Conservation (phyloP, 2,888 invertebrate genomes). For the Stenurella melanura region DNA sequence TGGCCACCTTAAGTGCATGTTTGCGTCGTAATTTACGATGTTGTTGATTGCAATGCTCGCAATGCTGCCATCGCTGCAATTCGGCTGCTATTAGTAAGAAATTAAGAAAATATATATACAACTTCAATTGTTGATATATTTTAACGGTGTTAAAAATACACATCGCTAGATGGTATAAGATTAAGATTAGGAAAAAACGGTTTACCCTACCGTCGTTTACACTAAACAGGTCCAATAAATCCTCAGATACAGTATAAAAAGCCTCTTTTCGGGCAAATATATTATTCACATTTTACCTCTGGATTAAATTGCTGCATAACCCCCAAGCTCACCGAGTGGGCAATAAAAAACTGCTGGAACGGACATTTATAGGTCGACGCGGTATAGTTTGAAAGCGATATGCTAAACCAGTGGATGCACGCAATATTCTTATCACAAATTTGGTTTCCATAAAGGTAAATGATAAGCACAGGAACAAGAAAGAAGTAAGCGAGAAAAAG, state of each 20-base stretch:
- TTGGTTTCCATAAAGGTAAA: slow-evolving; percentile 31
- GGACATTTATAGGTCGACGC: slow-evolving; percentile 48
- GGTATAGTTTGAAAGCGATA: slow-evolving; percentile 42
- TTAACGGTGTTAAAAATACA: too few relatives aligned
- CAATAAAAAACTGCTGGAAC: slow-evolving; percentile 37
- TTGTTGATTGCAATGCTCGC: too few relatives aligned
- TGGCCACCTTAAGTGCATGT: too few relatives aligned
- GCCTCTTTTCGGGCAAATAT: slow-evolving; percentile 23
- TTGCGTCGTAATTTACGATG: too few relatives aligned
- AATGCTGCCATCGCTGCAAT: too few relatives aligned
- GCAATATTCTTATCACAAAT: slow-evolving; percentile 40
- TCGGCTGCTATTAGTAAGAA: too few relatives aligned
- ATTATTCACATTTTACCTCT: slow-evolving; percentile 30
- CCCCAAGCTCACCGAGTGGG: slow-evolving; percentile 15
- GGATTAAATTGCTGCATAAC: slow-evolving; percentile 26
- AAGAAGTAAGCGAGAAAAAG: not conserved
- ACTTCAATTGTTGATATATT: too few relatives aligned
- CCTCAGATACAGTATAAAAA: slow-evolving; percentile 15
- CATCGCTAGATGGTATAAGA: not conserved
- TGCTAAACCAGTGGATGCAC: slow-evolving; percentile 34
- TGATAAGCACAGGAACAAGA: slow-evolving; percentile 20
- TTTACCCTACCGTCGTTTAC: not conserved
- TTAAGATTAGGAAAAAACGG: slow-evolving; percentile 12
- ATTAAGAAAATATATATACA: too few relatives aligned
- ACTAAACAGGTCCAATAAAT: slow-evolving; percentile 22